Base-by-base conservation (phyloP, 2,888 invertebrate species). In the Lasioglossum malachurum region DNA sequence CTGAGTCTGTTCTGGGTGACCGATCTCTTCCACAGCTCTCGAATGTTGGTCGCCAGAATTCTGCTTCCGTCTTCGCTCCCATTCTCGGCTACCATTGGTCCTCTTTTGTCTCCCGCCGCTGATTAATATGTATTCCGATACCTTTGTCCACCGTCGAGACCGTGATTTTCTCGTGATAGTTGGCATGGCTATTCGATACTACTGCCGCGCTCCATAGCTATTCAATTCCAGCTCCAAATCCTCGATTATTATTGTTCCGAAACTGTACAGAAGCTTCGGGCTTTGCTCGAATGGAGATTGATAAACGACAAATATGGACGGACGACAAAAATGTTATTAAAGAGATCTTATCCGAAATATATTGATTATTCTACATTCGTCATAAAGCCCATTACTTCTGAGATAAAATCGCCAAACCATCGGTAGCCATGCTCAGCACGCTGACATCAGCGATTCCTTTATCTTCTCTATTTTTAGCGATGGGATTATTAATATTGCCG, bases 51-150 rank as follows among this genome's bases (percentile, higher is more conserved):
- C 38, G 35, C 69, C 69, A 35, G 69, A 38, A 69, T 69, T 69
- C 38, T 12, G 38, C 38, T 41, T 71, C 38, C 41, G n/a, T 41
- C 41, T 41, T 41, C 23, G 71, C n/a, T 57, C n/a, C 41, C 23
- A 12, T 1, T n/a, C 38, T n/a, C n/a, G n/a, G 41, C 41, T 12
- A 23, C 10, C 38, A 10, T 38, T 23, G 4, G 23, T 38, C 38
- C 44, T 44, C 44, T 44, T 76, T 64, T 69, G 35, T 69, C 64
- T 64, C 31, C 23, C 0, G 12, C 38, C 69, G 38, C 38, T 69
- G 69, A 69, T 69, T 69, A 69, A 69, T 69, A 38, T 69, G 69
- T 69, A 69, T 35, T 69, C 69, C 38, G 35, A 38, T 69, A 38
- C 38, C 69, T 69, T 69, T 69, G 69, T 69, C 69, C 23, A 23